phyloP scores from a whole-genome alignment of 2,888 invertebrate genomes.

The Philereme vetulata region DNA sequence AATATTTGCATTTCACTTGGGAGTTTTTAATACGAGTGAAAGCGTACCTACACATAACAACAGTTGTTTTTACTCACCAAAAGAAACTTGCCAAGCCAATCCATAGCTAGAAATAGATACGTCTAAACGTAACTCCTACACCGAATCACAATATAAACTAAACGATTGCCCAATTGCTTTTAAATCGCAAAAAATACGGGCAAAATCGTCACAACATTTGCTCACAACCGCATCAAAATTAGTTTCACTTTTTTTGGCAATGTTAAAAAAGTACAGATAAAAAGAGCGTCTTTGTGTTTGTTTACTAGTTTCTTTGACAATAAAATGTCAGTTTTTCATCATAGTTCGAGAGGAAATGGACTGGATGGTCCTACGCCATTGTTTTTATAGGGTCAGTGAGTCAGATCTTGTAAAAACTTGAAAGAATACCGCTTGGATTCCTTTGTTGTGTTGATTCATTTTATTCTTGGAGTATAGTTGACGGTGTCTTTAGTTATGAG shows the following conservation, averaged over 20 bases:
- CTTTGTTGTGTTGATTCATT: constrained; percentile 22
- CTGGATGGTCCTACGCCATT: constrained; percentile 2
- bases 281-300: constrained; percentile 1
- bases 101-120: constrained; percentile 17
- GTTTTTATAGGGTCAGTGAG: constrained; percentile 28
- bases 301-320: constrained; percentile 1
- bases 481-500: not conserved
- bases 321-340: constrained; percentile 13
- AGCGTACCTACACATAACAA: not conserved
- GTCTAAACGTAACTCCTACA: constrained; percentile 3
- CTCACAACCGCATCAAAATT: constrained; percentile 16
- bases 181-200: constrained; percentile 26
- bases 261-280: not conserved
- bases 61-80: constrained; percentile 12
- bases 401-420: constrained; percentile 20
- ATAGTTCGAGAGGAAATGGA: constrained; percentile 26
- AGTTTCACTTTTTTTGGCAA: constrained; percentile 25
- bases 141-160: constrained; percentile 22
- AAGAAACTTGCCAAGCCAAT: constrained; percentile 20
- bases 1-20: too few species aligned
- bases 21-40: too few species aligned
- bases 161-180: constrained; percentile 23
- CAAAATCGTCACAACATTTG: constrained; percentile 16
- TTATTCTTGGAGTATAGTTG: constrained; percentile 19
- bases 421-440: constrained; percentile 16